Evolutionary conservation across 2,888 invertebrate genomes (phyloP).

Genomic region (Phlogophora meticulosa): DNA sequence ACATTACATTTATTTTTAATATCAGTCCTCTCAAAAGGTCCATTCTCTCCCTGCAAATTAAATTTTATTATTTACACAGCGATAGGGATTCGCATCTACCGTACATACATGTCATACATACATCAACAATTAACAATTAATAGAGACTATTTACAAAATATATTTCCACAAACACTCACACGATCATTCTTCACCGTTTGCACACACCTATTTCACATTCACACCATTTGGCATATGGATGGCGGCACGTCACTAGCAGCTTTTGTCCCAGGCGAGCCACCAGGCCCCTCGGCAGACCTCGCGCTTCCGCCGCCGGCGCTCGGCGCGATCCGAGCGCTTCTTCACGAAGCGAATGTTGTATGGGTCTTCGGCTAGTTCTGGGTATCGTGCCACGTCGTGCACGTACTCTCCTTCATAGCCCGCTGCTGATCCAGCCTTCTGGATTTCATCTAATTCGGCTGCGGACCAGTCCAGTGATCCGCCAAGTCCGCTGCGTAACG

Average conservation of each 20-base stretch:
- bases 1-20: conserved; percentile 91
- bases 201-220: conserved; percentile 83
- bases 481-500: conserved; percentile 94
- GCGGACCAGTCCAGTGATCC: conserved; percentile 96
- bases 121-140: conserved; percentile 91
- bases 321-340: conserved; percentile 94
- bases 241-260: conserved; percentile 89
- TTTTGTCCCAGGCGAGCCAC: conserved; percentile 88
- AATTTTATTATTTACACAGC: conserved; percentile 90
- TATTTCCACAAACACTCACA: conserved; percentile 83
- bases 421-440: conserved; percentile 95
- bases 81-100: conserved; percentile 91
- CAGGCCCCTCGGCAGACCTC: conserved; percentile 87
- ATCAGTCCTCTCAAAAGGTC: conserved; percentile 92
- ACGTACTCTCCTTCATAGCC: conserved; percentile 98
- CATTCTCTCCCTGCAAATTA: conserved; percentile 91
- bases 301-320: conserved; percentile 94
- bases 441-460: conserved; percentile 96
- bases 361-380: conserved; percentile 98
- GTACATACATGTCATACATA: conserved; percentile 91
- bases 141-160: conserved; percentile 91
- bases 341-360: conserved; percentile 98
- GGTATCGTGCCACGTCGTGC: conserved; percentile 97
- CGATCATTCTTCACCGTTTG: conserved; percentile 83
- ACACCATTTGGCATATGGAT: conserved; percentile 90